phyloP scores from a whole-genome alignment of 2,888 invertebrate species.

The Deilephila elpenor region DNA sequence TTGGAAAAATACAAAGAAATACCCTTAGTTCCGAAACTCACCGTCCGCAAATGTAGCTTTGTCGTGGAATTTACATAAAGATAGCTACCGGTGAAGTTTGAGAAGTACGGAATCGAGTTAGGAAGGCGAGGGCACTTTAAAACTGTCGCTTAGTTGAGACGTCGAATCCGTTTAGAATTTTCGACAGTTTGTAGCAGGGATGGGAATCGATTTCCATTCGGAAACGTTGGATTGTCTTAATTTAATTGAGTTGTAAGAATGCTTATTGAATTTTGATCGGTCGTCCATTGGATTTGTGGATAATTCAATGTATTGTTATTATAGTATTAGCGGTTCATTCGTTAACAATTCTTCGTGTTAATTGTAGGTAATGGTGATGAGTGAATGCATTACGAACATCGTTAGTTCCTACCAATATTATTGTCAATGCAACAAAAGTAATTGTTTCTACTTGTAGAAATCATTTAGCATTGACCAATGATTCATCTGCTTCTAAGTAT shows the following conservation, averaged over 20 bases:
- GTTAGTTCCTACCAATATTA: no score
- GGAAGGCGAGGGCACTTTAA: constrained; percentile 75
- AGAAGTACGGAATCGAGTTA: constrained; percentile 80
- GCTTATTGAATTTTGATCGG: background rate
- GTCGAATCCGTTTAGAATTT: constrained; percentile 82
- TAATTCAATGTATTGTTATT: no score
- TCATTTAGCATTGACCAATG: no score
- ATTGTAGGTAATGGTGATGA: no score
- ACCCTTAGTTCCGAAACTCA: constrained; percentile 45
- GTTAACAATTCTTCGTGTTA: no score
- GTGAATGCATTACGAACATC: no score
- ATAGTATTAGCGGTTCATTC: no score
- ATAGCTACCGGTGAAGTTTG: constrained; percentile 70
- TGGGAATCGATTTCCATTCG: constrained; percentile 32
- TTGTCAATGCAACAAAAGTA: no score
- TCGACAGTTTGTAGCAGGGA: constrained; percentile 60
- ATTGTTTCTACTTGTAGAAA: no score
- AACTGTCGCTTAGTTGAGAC: constrained; percentile 83
- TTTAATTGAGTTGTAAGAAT: background rate
- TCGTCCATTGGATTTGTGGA: background rate
- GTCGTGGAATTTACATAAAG: constrained; percentile 79
- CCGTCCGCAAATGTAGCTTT: constrained; percentile 60
- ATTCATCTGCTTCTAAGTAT: no score
- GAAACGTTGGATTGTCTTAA: constrained; percentile 26
- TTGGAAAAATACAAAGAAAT: background rate